Percentiles rank a stretch among this genome's conserved stretches.
Conservation (phyloP, 1,140 invertebrate species). For the Trachymyrmex septentrionalis region DNA sequence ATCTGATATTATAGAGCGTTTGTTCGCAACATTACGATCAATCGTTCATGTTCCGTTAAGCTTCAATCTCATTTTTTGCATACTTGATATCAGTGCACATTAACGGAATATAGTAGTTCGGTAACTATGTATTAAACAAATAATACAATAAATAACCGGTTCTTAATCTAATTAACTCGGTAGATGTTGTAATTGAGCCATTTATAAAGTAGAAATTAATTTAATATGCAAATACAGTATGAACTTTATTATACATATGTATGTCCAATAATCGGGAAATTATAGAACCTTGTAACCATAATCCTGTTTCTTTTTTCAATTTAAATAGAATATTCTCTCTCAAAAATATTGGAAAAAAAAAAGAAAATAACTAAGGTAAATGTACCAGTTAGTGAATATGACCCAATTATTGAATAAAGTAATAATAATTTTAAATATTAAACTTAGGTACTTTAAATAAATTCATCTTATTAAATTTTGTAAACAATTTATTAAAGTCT, state of each 20-base stretch:
- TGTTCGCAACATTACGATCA: neutral
- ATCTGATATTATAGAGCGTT: neutral
- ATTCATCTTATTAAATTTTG: too few relatives aligned
- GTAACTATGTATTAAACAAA: neutral
- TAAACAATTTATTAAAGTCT: too few relatives aligned
- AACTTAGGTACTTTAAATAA: too few relatives aligned
- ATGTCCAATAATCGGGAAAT: neutral
- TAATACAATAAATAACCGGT: neutral
- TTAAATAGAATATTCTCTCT: neutral
- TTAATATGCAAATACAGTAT: neutral
- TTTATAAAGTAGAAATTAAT: neutral
- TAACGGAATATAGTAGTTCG: slow-evolving; percentile 37
- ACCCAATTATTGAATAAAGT: too few relatives aligned
- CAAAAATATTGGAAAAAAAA: neutral
- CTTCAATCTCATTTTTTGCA: slow-evolving; percentile 13
- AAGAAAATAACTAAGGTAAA: neutral
- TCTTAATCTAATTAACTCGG: neutral
- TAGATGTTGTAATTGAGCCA: neutral
- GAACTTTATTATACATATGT: slow-evolving; percentile 4
- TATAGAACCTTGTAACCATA: neutral
- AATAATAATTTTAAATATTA: too few relatives aligned
- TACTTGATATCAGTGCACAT: neutral
- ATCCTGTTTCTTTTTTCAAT: neutral
- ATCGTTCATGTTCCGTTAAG: slow-evolving; percentile 36
- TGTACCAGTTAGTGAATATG: too few relatives aligned